phyloP scores from a whole-genome alignment of 2,113 vertebrate genomes.

The Lampris megalopsis region DNA sequence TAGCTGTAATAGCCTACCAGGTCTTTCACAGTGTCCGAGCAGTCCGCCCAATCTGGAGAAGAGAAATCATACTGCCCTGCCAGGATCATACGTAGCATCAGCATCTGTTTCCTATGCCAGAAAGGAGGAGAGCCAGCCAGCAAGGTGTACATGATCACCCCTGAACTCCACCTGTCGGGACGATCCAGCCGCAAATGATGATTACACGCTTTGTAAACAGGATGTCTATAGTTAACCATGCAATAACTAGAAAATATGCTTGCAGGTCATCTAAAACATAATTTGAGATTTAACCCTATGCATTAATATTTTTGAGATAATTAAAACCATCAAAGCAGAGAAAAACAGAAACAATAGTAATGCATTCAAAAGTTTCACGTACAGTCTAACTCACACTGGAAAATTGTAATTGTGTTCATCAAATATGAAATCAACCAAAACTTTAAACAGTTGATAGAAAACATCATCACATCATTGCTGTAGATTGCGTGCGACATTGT shows the following conservation, averaged over 20 bases:
- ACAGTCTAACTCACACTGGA: neutral
- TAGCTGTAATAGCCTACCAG: conserved; percentile 80
- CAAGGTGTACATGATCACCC: conserved; percentile 98
- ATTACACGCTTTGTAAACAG: neutral
- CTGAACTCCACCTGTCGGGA: conserved; percentile 91
- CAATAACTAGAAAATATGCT: neutral
- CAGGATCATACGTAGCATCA: conserved; percentile 98
- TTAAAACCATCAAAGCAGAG: too few species aligned
- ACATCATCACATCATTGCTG: too few species aligned
- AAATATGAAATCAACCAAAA: too few species aligned
- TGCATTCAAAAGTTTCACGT: neutral
- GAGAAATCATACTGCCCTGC: conserved; percentile 89
- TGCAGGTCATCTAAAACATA: neutral
- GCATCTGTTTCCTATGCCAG: conserved; percentile 98
- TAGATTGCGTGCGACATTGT: neutral
- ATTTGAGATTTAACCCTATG: too few species aligned
- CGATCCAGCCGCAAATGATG: neutral
- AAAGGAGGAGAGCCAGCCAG: conserved; percentile 96
- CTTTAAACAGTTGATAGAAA: too few species aligned
- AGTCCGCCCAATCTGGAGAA: conserved; percentile 96
- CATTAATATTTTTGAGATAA: too few species aligned
- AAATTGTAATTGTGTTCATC: too few species aligned
- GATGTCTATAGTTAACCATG: neutral
- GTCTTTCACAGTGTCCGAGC: conserved; percentile 96
- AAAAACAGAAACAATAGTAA: too few species aligned